Conservation (phyloP, 2,888 invertebrate genomes). For the Ichneumoninae sp. region DNA sequence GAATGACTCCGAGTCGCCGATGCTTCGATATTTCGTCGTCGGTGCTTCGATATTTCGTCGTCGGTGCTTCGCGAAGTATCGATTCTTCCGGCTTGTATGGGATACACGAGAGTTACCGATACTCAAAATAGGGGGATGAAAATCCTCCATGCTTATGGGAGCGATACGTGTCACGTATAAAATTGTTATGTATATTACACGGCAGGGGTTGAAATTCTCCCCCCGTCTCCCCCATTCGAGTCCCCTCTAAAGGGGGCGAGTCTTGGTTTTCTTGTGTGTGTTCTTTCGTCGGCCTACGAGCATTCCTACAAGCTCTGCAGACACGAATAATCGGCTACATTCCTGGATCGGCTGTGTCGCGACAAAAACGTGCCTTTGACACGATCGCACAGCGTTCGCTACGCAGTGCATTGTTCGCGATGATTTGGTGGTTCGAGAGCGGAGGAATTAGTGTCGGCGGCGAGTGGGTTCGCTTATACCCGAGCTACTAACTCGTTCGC, state of each 20-base stretch:
- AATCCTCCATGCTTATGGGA: slow-evolving; percentile 69
- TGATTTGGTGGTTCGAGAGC: slow-evolving; percentile 50
- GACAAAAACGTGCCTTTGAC: background rate
- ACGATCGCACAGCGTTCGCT: slow-evolving; percentile 5
- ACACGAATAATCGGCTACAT: slow-evolving; percentile 43
- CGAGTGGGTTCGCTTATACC: background rate
- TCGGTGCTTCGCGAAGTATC: slow-evolving; percentile 57
- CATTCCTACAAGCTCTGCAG: background rate
- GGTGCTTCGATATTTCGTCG: slow-evolving; percentile 58
- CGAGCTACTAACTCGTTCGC: slow-evolving; percentile 41
- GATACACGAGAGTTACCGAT: slow-evolving; percentile 31
- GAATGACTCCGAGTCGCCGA: slow-evolving; percentile 19
- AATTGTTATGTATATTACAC: slow-evolving; percentile 71
- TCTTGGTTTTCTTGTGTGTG: slow-evolving; percentile 7
- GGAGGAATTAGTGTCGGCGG: slow-evolving; percentile 42
- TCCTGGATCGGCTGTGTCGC: background rate
- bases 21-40: slow-evolving; percentile 58
- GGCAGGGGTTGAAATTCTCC: slow-evolving; percentile 36
- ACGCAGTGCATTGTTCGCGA: slow-evolving; percentile 39
- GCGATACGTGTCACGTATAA: slow-evolving; percentile 72
- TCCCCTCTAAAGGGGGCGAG: background rate
- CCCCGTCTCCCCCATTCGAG: background rate
- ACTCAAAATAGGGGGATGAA: slow-evolving; percentile 51
- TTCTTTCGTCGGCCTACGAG: background rate
- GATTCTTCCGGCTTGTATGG: slow-evolving; percentile 48